Evolutionary conservation across 2,797 vertebrate genomes (phyloP), one percentile per base, ranked within the genome.

Genomic region (Sparus aurata): DNA sequence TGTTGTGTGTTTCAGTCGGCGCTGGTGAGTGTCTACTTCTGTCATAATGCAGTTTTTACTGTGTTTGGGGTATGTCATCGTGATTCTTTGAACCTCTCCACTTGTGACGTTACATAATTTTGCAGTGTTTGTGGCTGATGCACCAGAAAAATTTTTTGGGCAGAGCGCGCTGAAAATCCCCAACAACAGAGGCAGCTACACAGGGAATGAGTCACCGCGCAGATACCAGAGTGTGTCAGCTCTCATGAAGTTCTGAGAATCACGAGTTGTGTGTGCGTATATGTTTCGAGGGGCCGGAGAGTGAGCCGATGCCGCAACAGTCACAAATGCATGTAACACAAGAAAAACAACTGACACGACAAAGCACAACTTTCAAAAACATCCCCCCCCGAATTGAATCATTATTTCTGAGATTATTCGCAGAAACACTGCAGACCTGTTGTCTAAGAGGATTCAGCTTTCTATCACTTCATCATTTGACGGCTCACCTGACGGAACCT

Each of bases 161-260:
- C 74, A 79, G 78, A 82, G 74, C 76, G 69, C 63, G 22, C 73
- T 34, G 58, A 70, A 68, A 83, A 83, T 67, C 67, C 67, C 80
- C 69, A 71, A 77, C 12, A 86, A 75, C 77, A 75, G 72, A 70
- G 71, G 79, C 84, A 76, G 81, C 77, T 49, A 71, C 79, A 73
- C 73, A 17, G 69, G 61, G 68, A 49, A 23, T 90, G 90, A 93
- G 63, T 90, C 90, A 90, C 73, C 11, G 68, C 13, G 11, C 73
- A 12, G 70, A 81, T 66, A 45, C 72, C 52, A 66, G 20, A 57
- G 45, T 84, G 76, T 54, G 64, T 75, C 65, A 77, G 73, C 58
- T 69, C 54, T 20, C 55, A 18, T n/a, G 58, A 59, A 79, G n/a
- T 49, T 78, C 71, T 66, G 75, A 77, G 66, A 62, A 77, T 73